Evolutionary conservation across 2,888 invertebrate species (phyloP).

Genomic region (Stenchaetothrips biformis): DNA sequence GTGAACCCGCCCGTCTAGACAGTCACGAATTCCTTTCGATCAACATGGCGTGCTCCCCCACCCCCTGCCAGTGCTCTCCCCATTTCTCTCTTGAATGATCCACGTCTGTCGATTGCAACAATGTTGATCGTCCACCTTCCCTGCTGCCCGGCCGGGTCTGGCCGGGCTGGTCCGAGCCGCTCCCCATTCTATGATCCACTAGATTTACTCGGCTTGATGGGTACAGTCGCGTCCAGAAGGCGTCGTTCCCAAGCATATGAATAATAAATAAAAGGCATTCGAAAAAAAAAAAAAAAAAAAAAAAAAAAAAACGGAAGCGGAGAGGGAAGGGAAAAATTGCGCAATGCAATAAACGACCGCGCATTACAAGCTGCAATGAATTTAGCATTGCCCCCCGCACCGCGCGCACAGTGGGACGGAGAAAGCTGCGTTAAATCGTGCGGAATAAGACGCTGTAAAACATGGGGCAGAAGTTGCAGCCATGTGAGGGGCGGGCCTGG

Average conservation of each 20-base stretch:
- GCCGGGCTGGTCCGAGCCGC: too few relatives aligned
- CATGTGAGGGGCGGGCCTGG: too few relatives aligned
- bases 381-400: slow-evolving; percentile 6
- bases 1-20: too few relatives aligned
- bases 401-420: background rate
- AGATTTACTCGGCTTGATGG: background rate
- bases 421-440: background rate
- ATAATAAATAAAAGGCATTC: background rate
- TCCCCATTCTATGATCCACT: background rate
- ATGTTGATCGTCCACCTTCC: background rate
- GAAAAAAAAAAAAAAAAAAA: background rate
- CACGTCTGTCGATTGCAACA: background rate
- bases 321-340: background rate
- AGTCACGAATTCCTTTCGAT: too few relatives aligned
- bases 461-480: slow-evolving; percentile 9
- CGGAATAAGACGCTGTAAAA: slow-evolving; percentile 23
- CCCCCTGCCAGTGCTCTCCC: background rate
- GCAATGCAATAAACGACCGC: slow-evolving; percentile 18
- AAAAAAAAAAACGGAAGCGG: background rate
- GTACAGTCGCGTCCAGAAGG: background rate
- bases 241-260: background rate
- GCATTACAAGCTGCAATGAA: slow-evolving; percentile 13
- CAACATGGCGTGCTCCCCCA: background rate
- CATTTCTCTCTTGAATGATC: background rate
- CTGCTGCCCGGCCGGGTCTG: background rate